Conservation (phyloP, 2,797 vertebrate species). For the Pelodytes ibericus region DNA sequence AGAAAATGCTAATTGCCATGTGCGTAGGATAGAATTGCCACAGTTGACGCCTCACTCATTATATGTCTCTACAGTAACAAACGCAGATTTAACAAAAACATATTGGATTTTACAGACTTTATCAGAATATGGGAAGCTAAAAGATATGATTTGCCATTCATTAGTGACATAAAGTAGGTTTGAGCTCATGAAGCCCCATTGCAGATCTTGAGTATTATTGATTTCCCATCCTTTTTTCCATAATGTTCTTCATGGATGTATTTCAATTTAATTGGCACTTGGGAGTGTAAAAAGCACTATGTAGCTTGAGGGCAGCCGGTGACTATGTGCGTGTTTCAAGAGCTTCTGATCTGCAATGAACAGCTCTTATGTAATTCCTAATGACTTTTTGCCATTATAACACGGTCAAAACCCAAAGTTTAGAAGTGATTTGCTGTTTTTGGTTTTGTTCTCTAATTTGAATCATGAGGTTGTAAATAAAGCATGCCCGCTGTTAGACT, state of each 20-base stretch:
- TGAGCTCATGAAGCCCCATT: conserved; percentile 27
- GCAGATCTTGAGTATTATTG: conserved; percentile 51
- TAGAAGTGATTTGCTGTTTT: conserved; percentile 34
- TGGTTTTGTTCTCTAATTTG: conserved; percentile 58
- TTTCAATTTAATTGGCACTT: conserved; percentile 68
- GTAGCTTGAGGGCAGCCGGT: conserved; percentile 25
- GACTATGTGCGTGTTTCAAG: conserved; percentile 56
- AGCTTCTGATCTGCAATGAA: conserved; percentile 57
- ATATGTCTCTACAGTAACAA: conserved; percentile 1
- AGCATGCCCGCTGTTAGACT: no score
- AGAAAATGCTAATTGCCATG: conserved; percentile 9
- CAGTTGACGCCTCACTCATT: conserved; percentile 20
- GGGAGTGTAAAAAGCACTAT: conserved; percentile 58
- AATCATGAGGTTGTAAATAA: background rate
- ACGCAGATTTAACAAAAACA: conserved; percentile 6
- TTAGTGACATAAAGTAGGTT: conserved; percentile 43
- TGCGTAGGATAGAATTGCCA: conserved; percentile 10
- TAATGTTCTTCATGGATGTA: conserved; percentile 58
- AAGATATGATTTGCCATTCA: conserved; percentile 32
- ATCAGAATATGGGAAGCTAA: conserved; percentile 20
- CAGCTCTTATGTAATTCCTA: conserved; percentile 32
- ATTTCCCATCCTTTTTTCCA: conserved; percentile 52
- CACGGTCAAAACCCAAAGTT: conserved; percentile 51
- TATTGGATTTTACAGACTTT: conserved; percentile 35
- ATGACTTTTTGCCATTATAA: conserved; percentile 41